Conservation (phyloP, 64 coral and sea anemone genomes). For the Anthopleura sola region DNA sequence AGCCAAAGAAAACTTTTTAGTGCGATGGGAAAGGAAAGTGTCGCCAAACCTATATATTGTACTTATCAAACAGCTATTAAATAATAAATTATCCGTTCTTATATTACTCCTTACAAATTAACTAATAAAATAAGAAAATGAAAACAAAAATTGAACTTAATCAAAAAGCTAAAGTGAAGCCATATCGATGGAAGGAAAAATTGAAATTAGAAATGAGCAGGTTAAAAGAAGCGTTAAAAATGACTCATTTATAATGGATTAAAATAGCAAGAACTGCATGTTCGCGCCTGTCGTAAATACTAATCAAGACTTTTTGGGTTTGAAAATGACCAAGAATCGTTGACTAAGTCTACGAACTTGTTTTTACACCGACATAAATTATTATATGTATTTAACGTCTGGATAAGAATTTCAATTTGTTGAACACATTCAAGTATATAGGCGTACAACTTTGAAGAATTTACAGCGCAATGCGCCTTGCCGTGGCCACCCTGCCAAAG, state of each 20-base stretch:
- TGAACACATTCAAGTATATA: background rate
- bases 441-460: background rate
- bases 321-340: background rate
- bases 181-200: background rate
- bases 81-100: no score
- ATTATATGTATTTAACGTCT: background rate
- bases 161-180: background rate
- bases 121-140: background rate
- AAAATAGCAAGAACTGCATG: background rate
- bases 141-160: background rate
- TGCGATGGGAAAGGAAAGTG: no score
- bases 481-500: no score
- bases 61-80: no score
- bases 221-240: background rate
- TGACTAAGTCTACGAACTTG: background rate
- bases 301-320: background rate
- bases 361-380: background rate
- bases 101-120: background rate
- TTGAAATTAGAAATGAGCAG: background rate
- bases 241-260: background rate
- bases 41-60: no score
- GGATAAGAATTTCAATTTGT: conserved; percentile 9
- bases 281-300: background rate
- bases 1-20: no score
- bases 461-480: no score